A percentile compares a stretch with the other conserved stretches of the same genome.
These are phyloP conservation scores for Amyelois transitella DNA, from an alignment of 1,140 invertebrate species.

Conservation along the genomic window DNA sequence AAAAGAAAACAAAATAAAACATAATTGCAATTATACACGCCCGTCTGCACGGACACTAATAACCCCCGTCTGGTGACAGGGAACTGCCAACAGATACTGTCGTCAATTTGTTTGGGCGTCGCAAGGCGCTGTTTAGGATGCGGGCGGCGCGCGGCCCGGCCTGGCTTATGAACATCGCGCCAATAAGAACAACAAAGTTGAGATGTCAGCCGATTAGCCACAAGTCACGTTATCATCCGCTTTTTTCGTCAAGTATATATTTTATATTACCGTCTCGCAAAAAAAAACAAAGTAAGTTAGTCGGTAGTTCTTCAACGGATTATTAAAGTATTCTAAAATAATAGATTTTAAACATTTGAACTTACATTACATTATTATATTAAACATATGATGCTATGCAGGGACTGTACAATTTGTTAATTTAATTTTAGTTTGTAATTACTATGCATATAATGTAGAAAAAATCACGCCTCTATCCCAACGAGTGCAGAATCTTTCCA, in stretches of 20 bases:
- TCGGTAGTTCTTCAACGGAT: too few species aligned
- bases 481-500: too few species aligned
- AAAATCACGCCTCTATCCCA: too few species aligned
- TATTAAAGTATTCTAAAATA: too few species aligned
- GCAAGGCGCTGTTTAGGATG: conserved; percentile 55
- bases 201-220: conserved; percentile 61
- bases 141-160: conserved; percentile 32
- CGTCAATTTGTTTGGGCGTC: conserved; percentile 61
- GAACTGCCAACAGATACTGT: conserved; percentile 58
- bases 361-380: too few species aligned
- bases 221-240: conserved; percentile 41
- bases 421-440: too few species aligned
- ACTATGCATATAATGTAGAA: too few species aligned
- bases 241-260: conserved; percentile 39
- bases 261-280: conserved; percentile 23
- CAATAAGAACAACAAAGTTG: conserved; percentile 67
- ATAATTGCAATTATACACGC: conserved; percentile 13
- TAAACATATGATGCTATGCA: too few species aligned
- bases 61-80: conserved; percentile 45
- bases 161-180: conserved; percentile 56
- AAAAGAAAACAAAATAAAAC: background rate
- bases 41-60: conserved; percentile 33
- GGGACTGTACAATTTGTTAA: too few species aligned
- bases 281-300: too few species aligned
- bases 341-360: too few species aligned